phyloP scores from a whole-genome alignment of 1,140 invertebrate genomes.

The Papilio xuthus region DNA sequence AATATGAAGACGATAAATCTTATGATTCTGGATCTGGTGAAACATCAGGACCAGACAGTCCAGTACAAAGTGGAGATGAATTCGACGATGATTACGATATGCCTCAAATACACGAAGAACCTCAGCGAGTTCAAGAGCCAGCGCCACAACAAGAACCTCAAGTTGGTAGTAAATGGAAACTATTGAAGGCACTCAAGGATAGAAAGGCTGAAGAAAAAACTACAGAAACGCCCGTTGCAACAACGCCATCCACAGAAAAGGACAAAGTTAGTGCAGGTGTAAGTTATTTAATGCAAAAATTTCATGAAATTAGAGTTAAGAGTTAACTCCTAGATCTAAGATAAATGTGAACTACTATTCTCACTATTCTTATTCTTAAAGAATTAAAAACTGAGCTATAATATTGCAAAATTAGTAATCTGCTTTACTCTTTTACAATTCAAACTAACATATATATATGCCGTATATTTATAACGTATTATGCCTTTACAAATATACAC shows the following conservation, averaged over 20 bases:
- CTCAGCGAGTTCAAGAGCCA: slow-evolving; percentile 60
- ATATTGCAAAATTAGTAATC: slow-evolving; percentile 10
- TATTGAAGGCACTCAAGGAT: slow-evolving; percentile 93
- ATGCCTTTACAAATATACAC: neutral
- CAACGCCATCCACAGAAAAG: slow-evolving; percentile 84
- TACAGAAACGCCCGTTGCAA: slow-evolving; percentile 84
- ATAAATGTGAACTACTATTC: neutral
- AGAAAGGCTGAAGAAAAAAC: slow-evolving; percentile 92
- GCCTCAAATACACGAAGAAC: slow-evolving; percentile 83
- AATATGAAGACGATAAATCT: slow-evolving; percentile 76
- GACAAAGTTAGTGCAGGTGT: slow-evolving; percentile 85
- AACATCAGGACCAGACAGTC: slow-evolving; percentile 93
- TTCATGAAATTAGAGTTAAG: slow-evolving; percentile 84
- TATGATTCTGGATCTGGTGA: slow-evolving; percentile 87
- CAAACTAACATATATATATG: neutral
- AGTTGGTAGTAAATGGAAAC: slow-evolving; percentile 93
- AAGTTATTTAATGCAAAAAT: slow-evolving; percentile 83
- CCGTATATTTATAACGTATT: slow-evolving; percentile 1
- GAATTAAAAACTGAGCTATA: slow-evolving; percentile 26
- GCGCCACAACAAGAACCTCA: slow-evolving; percentile 81
- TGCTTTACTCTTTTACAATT: slow-evolving; percentile 18
- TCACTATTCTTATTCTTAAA: slow-evolving; percentile 20
- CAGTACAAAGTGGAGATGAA: slow-evolving; percentile 87
- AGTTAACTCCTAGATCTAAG: slow-evolving; percentile 68
- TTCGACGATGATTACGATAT: slow-evolving; percentile 83